These are phyloP conservation scores for Hetaerina americana DNA, from an alignment of 1,140 invertebrate species.

Conservation along the genomic window DNA sequence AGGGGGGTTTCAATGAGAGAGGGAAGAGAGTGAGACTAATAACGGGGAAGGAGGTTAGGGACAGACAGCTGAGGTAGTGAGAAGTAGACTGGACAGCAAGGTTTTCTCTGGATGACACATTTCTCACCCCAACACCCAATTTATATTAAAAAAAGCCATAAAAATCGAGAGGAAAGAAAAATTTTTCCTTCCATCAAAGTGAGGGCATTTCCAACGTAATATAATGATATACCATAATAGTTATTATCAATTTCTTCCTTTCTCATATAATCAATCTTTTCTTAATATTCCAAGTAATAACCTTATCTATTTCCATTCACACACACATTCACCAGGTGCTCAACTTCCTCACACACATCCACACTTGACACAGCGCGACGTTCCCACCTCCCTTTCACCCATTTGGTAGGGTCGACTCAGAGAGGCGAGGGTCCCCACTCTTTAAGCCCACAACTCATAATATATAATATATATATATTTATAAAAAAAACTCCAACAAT, in stretches of 20 bases:
- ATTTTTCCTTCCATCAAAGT: not conserved
- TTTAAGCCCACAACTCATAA: not conserved
- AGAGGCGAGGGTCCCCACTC: not conserved
- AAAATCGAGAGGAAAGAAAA: not conserved
- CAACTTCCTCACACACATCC: not conserved
- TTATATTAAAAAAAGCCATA: not conserved
- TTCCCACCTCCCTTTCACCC: not conserved
- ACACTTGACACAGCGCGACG: not conserved
- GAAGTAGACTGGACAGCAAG: not conserved
- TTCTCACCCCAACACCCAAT: not conserved
- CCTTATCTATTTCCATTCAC: not conserved
- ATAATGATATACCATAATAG: conserved; percentile 1
- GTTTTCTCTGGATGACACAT: not conserved
- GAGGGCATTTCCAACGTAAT: not conserved
- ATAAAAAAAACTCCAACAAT: conserved; percentile 1
- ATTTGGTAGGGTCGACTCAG: not conserved
- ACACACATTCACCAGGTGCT: not conserved
- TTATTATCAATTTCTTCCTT: conserved; percentile 1
- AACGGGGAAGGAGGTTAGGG: not conserved
- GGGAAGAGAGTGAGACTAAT: not conserved
- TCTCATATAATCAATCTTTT: conserved; percentile 1
- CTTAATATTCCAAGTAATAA: not conserved
- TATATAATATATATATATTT: conserved; percentile 1
- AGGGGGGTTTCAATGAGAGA: not conserved
- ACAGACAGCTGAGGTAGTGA: not conserved